These are phyloP conservation scores for Dendrocincla fuliginosa DNA, from an alignment of 2,797 vertebrate species.

Conservation along the genomic window DNA sequence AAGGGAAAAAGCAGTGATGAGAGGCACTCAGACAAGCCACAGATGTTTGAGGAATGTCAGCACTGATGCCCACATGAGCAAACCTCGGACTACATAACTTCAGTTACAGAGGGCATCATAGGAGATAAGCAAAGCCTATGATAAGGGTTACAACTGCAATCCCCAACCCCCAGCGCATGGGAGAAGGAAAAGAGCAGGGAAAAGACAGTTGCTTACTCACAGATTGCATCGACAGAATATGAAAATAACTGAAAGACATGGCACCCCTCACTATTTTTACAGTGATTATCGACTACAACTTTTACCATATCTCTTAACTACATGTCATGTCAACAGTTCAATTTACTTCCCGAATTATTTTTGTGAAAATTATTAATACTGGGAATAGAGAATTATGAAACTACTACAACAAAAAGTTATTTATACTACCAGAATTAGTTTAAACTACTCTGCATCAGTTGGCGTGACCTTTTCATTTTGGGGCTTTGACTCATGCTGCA, in stretches of 20 bases:
- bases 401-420: conserved; percentile 4
- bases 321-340: not conserved
- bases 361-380: not conserved
- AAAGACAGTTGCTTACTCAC: not conserved
- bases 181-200: not conserved
- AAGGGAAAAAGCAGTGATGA: not conserved
- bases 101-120: not conserved
- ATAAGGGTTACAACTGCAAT: not conserved
- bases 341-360: conserved; percentile 5
- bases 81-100: not conserved
- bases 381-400: conserved; percentile 28
- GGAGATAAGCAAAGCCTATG: not conserved
- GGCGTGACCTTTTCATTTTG: conserved; percentile 48
- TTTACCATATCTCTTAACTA: not conserved
- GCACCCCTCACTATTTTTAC: not conserved
- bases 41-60: not conserved
- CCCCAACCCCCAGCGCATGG: not conserved
- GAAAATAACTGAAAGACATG: not conserved
- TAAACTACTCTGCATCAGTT: conserved; percentile 29
- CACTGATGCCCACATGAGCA: not conserved
- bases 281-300: not conserved
- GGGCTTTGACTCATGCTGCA: conserved; percentile 61
- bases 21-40: not conserved
- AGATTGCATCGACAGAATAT: not conserved
- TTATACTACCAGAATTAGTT: conserved; percentile 43